A percentile compares a stretch with the other conserved stretches of the same genome.
Conservation (phyloP, 2,888 invertebrate genomes). For the Drosophila macrospina region DNA sequence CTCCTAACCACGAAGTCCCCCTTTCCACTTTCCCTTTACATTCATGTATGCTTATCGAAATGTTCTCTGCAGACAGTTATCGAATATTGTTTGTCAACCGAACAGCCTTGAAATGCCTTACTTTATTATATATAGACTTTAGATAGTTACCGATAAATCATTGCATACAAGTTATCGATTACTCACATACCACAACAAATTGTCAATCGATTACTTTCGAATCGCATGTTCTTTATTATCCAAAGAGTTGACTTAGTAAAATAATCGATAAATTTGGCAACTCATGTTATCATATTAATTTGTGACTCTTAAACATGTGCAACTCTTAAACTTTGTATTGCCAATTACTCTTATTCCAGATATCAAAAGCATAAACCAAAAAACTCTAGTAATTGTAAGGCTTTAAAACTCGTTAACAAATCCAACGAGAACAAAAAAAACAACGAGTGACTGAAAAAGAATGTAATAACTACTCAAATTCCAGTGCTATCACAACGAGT, state of each 20-base stretch:
- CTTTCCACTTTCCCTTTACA: no score
- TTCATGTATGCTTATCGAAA: constrained; percentile 45
- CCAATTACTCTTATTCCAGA: no score
- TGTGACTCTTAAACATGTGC: no score
- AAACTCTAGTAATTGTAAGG: background rate
- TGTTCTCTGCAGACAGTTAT: constrained; percentile 24
- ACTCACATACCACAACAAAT: no score
- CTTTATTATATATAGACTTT: background rate
- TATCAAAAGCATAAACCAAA: background rate
- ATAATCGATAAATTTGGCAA: background rate
- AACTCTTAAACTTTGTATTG: no score
- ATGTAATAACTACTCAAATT: background rate
- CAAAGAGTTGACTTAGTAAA: no score
- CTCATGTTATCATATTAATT: background rate
- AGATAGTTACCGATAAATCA: background rate
- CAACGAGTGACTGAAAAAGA: background rate
- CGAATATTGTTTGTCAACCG: constrained; percentile 19
- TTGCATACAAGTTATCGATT: no score
- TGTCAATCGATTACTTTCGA: background rate
- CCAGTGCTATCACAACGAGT: background rate
- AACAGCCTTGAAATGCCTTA: background rate
- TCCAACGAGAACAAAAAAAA: background rate
- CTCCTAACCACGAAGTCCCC: background rate
- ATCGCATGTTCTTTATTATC: no score
- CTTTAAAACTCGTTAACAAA: background rate